A percentile compares a stretch with the other conserved stretches of the same genome.
phyloP scores from a whole-genome alignment of 1,140 invertebrate species.

The Drosophila saltans region DNA sequence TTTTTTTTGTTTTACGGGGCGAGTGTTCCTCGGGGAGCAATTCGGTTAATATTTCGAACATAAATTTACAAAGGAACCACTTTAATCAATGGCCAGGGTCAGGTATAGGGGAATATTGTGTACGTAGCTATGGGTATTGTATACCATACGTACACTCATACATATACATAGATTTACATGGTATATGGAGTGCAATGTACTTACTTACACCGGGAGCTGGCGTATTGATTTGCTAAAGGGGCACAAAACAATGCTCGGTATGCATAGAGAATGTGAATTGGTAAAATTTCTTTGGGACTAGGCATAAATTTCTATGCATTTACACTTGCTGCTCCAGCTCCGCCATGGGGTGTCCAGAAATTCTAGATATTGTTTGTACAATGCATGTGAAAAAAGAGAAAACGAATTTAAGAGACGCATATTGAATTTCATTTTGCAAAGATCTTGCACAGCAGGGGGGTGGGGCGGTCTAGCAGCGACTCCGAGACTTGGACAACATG shows the following conservation, averaged over 20 bases:
- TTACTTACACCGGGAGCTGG: background rate
- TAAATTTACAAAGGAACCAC: conserved; percentile 79
- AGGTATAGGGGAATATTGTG: conserved; percentile 13
- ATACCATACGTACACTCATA: too few species aligned
- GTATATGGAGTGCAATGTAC: conserved; percentile 14
- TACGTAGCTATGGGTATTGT: background rate
- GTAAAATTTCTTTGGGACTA: conserved; percentile 12
- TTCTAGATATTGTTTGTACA: conserved; percentile 55
- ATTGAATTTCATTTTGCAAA: conserved; percentile 71
- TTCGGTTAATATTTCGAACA: conserved; percentile 79
- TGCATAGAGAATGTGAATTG: background rate
- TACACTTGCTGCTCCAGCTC: conserved; percentile 18
- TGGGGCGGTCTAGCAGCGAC: background rate
- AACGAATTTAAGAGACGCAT: conserved; percentile 32
- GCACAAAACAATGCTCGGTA: background rate
- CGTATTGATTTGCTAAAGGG: conserved; percentile 13
- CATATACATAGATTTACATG: background rate
- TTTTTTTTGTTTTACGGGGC: conserved; percentile 8
- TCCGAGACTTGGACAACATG: conserved; percentile 51
- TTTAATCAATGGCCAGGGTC: conserved; percentile 74
- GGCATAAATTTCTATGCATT: conserved; percentile 53
- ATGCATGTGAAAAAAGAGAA: conserved; percentile 35
- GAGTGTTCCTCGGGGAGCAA: conserved; percentile 78
- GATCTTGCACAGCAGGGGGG: conserved; percentile 47
- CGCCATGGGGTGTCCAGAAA: conserved; percentile 33